Conservation (phyloP, 2,888 invertebrate species). For the Choristoneura rosaceana region DNA sequence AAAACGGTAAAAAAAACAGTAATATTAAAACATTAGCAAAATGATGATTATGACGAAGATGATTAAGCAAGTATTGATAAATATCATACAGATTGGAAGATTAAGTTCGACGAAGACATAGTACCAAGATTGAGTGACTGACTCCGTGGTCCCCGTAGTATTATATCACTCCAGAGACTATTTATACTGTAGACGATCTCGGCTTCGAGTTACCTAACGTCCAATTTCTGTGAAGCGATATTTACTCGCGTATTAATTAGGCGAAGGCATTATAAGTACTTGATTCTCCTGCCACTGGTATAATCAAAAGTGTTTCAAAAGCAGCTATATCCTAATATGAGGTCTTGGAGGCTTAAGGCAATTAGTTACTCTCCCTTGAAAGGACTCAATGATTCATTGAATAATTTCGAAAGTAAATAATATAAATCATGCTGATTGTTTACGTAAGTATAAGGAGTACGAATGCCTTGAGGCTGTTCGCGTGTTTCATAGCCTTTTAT, state of each 20-base stretch:
- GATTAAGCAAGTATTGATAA: neutral
- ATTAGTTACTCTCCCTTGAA: conserved; percentile 10
- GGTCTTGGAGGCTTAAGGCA: neutral
- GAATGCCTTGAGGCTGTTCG: conserved; percentile 11
- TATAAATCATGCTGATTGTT: conserved; percentile 22
- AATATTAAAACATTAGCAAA: neutral
- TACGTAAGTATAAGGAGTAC: neutral
- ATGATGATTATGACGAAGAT: conserved; percentile 1
- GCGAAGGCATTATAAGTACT: conserved; percentile 1
- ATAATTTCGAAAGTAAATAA: conserved; percentile 8
- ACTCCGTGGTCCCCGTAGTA: neutral
- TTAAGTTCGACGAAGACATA: conserved; percentile 10
- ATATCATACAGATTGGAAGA: conserved; percentile 8
- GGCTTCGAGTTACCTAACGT: conserved; percentile 25
- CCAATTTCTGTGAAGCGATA: conserved; percentile 6
- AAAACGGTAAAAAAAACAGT: neutral
- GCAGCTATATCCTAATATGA: conserved; percentile 1
- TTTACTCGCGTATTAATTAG: neutral
- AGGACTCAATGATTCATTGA: conserved; percentile 9
- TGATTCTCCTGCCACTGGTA: conserved; percentile 14
- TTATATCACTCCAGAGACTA: conserved; percentile 9
- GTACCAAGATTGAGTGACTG: conserved; percentile 24
- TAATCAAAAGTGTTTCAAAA: conserved; percentile 7
- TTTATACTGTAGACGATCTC: neutral
- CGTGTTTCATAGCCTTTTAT: neutral